phyloP scores from a whole-genome alignment of 2,797 vertebrate species.

The Propithecus deckenii region DNA sequence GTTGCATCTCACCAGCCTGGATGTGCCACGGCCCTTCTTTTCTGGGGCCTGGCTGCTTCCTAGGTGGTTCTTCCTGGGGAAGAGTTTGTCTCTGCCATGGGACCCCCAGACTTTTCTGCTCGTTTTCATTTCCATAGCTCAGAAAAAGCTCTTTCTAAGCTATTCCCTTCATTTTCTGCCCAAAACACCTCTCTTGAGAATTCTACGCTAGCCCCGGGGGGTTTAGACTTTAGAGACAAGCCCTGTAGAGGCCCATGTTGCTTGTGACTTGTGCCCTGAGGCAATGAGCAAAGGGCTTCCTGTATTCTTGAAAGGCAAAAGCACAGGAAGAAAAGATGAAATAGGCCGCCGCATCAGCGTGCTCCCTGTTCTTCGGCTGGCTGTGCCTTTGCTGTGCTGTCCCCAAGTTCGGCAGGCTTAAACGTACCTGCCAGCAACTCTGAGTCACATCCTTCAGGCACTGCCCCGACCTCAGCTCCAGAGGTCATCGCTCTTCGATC shows the following conservation, averaged over 20 bases:
- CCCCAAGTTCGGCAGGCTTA: neutral
- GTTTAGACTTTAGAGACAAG: neutral
- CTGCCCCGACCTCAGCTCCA: neutral
- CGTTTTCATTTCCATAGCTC: neutral
- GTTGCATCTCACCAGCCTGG: neutral
- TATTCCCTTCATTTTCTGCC: neutral
- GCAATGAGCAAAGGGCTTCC: neutral
- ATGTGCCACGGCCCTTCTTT: neutral
- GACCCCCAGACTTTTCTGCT: neutral
- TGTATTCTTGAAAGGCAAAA: neutral
- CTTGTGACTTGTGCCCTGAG: neutral
- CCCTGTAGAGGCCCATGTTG: neutral
- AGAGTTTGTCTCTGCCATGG: neutral
- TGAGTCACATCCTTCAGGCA: neutral
- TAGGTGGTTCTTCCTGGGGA: neutral
- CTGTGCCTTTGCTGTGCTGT: neutral
- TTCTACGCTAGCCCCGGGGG: neutral
- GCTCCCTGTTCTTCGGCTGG: neutral
- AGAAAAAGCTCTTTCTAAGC: neutral
- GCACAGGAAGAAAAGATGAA: neutral
- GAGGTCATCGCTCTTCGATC: neutral
- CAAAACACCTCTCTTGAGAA: neutral
- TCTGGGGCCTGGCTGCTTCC: neutral
- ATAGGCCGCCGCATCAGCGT: fast-evolving
- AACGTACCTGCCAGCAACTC: neutral